Evolutionary conservation across 2,888 invertebrate genomes (phyloP), one percentile per base, ranked within the genome.

Genomic region (Watsonalla cultraria): DNA sequence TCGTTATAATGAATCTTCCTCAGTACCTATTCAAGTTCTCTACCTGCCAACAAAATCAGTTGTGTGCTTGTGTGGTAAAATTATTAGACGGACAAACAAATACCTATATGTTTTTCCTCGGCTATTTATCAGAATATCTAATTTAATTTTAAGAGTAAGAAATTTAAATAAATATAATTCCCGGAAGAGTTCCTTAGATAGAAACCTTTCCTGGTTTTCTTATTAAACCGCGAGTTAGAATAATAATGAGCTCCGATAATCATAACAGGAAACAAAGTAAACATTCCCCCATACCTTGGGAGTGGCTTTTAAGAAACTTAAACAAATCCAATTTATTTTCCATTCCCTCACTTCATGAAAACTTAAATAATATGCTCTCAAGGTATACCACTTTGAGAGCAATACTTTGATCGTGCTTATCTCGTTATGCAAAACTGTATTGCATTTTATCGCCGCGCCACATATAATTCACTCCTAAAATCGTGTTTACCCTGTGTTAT

Each of bases 251-350:
- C 65, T 68, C 68, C 76, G 72, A 78, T 82, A 81, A 82, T 80
- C 65, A 73, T 59, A 59, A 65, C 70, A 64, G 66, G 72, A 75
- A 78, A 85, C 82, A 83, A 85, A 84, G 84, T 86, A 86, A 86
- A 88, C 78, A 85, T 79, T 77, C 77, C 72, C 76, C 68, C 72
- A 69, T 67, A 57, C 68, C 54, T 57, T 58, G 56, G 50, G 51
- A 76, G 76, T 78, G 66, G 78, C 80, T 84, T 71, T 80, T 85
- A 86, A 86, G 89, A 88, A 86, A 88, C 78, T 87, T 84, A 84
- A 84, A 84, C 82, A 85, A 86, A 90, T 86, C 79, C 84, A 90
- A 90, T 90, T 90, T 90, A 90, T 90, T 87, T 90, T 83, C 90
- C 88, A 90, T 90, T 90, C 87, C 84, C 89, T 76, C 85, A 90